Conservation (phyloP, 2,888 invertebrate genomes). For the Linnaemya tessellans region DNA sequence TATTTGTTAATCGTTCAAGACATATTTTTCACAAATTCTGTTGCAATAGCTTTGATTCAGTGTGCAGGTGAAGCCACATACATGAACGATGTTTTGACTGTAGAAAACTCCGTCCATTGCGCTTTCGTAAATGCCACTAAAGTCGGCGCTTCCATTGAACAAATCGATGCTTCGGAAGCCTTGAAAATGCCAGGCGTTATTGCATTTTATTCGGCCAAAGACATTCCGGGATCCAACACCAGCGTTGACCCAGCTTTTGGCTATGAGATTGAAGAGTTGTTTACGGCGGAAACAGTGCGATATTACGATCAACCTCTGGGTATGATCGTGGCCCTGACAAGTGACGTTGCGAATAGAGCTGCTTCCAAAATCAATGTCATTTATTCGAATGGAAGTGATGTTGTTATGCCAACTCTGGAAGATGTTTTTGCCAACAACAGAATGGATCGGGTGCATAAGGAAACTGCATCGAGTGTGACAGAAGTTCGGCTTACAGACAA, state of each 20-base stretch:
- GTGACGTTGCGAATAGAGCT: slow-evolving; percentile 85
- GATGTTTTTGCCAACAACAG: slow-evolving; percentile 66
- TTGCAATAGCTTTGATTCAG: slow-evolving; percentile 84
- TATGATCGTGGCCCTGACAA: slow-evolving; percentile 87
- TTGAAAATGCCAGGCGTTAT: slow-evolving; percentile 87
- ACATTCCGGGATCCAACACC: slow-evolving; percentile 87
- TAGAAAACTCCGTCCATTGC: slow-evolving; percentile 85
- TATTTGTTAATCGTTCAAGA: background rate
- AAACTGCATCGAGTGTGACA: slow-evolving; percentile 51
- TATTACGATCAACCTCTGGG: slow-evolving; percentile 90
- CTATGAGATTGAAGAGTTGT: slow-evolving; percentile 84
- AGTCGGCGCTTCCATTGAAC: slow-evolving; percentile 85
- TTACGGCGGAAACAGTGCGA: slow-evolving; percentile 75
- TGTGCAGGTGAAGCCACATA: slow-evolving; percentile 90
- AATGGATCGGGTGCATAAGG: slow-evolving; percentile 68
- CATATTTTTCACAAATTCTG: background rate
- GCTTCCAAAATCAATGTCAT: slow-evolving; percentile 84
- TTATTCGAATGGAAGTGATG: slow-evolving; percentile 79
- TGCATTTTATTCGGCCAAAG: slow-evolving; percentile 86
- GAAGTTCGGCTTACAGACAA: slow-evolving; percentile 58
- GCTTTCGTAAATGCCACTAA: slow-evolving; percentile 86
- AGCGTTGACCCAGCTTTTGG: slow-evolving; percentile 79
- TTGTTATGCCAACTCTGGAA: slow-evolving; percentile 72
- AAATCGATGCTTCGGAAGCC: slow-evolving; percentile 86
- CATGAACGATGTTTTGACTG: slow-evolving; percentile 87